These are phyloP conservation scores for Vespertilio murinus DNA, from an alignment of 2,797 vertebrate genomes.

Conservation along the genomic window DNA sequence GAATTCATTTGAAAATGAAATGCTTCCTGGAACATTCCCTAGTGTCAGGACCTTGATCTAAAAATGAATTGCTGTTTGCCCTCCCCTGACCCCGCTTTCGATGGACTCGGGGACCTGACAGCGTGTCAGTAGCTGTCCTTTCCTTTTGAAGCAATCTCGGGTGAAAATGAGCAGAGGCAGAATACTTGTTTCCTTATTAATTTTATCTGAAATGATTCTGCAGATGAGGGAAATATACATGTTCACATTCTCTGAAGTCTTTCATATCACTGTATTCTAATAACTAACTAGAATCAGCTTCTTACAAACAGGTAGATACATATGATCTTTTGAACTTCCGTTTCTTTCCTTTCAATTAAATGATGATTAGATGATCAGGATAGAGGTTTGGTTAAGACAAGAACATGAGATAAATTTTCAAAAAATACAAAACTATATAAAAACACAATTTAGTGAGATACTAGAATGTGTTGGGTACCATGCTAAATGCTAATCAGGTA, in stretches of 20 bases:
- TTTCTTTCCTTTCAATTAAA: neutral
- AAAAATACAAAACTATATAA: neutral
- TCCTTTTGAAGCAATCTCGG: neutral
- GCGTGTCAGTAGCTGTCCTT: conserved; percentile 47
- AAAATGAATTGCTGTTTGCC: conserved; percentile 57
- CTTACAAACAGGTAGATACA: neutral
- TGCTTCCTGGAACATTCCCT: conserved; percentile 30
- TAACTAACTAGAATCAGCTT: neutral
- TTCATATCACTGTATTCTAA: neutral
- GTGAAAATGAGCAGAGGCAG: neutral
- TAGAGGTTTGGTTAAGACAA: neutral
- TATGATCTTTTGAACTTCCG: neutral
- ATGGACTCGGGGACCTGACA: neutral
- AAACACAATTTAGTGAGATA: neutral
- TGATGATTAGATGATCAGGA: neutral
- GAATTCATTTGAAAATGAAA: conserved; percentile 74
- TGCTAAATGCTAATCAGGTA: neutral
- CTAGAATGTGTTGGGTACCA: neutral
- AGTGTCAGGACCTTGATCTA: conserved; percentile 29
- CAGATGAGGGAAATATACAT: neutral
- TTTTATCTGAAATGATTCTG: conserved; percentile 18
- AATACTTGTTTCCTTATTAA: neutral
- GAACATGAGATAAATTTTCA: neutral
- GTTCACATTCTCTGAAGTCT: neutral
- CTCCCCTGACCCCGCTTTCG: conserved; percentile 63